A percentile compares a stretch with the other conserved stretches of the same genome.
Conservation (phyloP, 2,797 vertebrate genomes). For the Ibycter americanus region DNA sequence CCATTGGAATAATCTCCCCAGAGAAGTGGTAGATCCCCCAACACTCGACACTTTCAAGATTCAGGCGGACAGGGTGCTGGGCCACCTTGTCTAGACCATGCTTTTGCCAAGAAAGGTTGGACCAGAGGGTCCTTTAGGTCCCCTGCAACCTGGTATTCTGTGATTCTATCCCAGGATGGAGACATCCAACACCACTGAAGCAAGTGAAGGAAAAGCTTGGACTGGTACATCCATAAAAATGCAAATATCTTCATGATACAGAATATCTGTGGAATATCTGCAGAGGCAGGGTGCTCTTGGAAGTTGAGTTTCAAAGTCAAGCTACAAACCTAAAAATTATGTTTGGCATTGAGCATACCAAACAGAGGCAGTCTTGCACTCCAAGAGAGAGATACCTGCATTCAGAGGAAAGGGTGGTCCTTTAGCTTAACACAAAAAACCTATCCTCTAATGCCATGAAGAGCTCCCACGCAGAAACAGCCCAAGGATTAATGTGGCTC, state of each 20-base stretch:
- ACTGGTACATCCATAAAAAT: accelerated
- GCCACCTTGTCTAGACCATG: not conserved
- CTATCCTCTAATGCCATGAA: accelerated
- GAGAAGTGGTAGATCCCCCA: not conserved
- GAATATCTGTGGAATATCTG: not conserved
- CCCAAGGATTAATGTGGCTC: not conserved
- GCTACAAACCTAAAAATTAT: not conserved
- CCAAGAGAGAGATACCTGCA: not conserved
- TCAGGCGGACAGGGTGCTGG: not conserved
- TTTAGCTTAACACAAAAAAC: not conserved
- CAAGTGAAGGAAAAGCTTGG: not conserved
- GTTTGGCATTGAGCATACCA: not conserved
- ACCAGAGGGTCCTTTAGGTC: not conserved
- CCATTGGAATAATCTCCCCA: not conserved
- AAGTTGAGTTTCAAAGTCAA: not conserved
- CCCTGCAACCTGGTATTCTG: not conserved
- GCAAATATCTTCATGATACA: not conserved
- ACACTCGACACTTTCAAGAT: not conserved
- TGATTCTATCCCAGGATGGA: not conserved
- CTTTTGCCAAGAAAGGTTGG: not conserved
- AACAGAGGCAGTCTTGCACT: not conserved
- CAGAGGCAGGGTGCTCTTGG: not conserved
- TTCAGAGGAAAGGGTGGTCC: not conserved
- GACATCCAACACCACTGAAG: not conserved
- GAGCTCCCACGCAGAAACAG: not conserved